A percentile compares a stretch with the other conserved stretches of the same genome.
phyloP scores from a whole-genome alignment of 2,888 invertebrate species.

The Syritta pipiens region DNA sequence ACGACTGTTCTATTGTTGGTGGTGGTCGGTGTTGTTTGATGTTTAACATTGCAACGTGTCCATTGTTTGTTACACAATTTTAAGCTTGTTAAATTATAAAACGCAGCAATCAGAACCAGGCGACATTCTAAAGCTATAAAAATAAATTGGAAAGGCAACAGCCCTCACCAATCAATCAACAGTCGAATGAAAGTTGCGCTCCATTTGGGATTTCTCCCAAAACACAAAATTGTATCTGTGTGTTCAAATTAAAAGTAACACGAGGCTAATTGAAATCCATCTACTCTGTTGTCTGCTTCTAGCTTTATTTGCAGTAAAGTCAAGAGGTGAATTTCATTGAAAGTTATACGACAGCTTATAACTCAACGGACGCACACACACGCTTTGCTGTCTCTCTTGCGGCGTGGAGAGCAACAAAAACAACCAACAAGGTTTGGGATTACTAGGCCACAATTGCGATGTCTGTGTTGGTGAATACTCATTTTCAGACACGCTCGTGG shows the following conservation, averaged over 20 bases:
- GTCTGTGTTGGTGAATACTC: slow-evolving; percentile 31
- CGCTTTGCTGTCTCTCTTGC: slow-evolving; percentile 19
- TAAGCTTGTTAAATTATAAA: too few species aligned
- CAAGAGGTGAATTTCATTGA: slow-evolving; percentile 62
- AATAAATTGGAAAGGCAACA: background rate
- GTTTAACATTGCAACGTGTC: slow-evolving; percentile 10
- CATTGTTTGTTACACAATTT: slow-evolving; percentile 35
- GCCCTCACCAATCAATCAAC: background rate
- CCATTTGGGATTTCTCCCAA: too few species aligned
- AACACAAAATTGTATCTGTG: slow-evolving; percentile 17
- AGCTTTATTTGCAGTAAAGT: slow-evolving; percentile 36
- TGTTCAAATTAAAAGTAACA: slow-evolving; percentile 52
- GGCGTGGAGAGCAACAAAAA: slow-evolving; percentile 6
- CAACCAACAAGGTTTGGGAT: slow-evolving; percentile 56
- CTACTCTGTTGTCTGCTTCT: slow-evolving; percentile 9
- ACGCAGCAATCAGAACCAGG: slow-evolving; percentile 12
- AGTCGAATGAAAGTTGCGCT: background rate
- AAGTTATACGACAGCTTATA: slow-evolving; percentile 50
- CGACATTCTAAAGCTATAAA: slow-evolving; percentile 7
- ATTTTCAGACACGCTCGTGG: slow-evolving; percentile 7
- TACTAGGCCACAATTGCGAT: slow-evolving; percentile 58
- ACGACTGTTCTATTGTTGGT: slow-evolving; percentile 39
- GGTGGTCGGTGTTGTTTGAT: background rate
- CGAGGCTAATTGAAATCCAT: slow-evolving; percentile 59
- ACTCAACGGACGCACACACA: background rate